phyloP scores from a whole-genome alignment of 92 coral and sea anemone species.

The Blastomussa wellsi region DNA sequence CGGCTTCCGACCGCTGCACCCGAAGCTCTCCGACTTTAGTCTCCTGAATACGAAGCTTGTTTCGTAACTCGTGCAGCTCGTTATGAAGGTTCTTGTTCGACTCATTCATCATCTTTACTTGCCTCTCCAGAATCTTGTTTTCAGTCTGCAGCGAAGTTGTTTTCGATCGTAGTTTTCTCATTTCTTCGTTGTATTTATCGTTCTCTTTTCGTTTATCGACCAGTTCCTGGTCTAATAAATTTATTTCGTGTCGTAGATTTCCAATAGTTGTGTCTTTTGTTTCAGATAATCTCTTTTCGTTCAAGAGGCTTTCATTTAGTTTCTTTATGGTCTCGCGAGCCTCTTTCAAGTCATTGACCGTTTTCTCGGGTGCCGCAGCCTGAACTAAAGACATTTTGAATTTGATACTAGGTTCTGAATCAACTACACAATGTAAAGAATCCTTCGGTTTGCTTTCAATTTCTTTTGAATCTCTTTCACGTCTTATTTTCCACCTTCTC shows the following conservation, averaged over 20 bases:
- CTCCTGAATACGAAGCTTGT: conserved; percentile 69
- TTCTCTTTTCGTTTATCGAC: conserved; percentile 53
- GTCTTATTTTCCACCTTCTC: neutral
- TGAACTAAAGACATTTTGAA: conserved; percentile 23
- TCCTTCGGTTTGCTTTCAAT: neutral
- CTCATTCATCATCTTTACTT: conserved; percentile 75
- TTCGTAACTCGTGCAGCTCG: conserved; percentile 64
- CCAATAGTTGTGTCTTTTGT: conserved; percentile 63
- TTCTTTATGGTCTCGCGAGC: conserved; percentile 49
- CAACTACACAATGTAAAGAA: neutral
- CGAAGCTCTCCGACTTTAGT: conserved; percentile 57
- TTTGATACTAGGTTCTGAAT: neutral
- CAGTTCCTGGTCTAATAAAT: conserved; percentile 55
- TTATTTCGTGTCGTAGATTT: conserved; percentile 65
- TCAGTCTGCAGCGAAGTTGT: conserved; percentile 67
- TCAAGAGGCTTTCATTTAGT: conserved; percentile 55
- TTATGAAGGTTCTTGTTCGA: conserved; percentile 71
- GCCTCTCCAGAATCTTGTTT: conserved; percentile 68
- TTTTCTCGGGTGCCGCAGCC: neutral
- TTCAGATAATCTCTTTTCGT: conserved; percentile 61
- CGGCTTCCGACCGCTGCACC: conserved; percentile 60
- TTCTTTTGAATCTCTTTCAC: neutral
- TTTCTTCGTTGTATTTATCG: conserved; percentile 39
- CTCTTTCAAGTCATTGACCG: conserved; percentile 46
- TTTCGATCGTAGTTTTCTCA: conserved; percentile 49